phyloP scores from a whole-genome alignment of 1,140 invertebrate genomes.

The Bombus sibiricus region DNA sequence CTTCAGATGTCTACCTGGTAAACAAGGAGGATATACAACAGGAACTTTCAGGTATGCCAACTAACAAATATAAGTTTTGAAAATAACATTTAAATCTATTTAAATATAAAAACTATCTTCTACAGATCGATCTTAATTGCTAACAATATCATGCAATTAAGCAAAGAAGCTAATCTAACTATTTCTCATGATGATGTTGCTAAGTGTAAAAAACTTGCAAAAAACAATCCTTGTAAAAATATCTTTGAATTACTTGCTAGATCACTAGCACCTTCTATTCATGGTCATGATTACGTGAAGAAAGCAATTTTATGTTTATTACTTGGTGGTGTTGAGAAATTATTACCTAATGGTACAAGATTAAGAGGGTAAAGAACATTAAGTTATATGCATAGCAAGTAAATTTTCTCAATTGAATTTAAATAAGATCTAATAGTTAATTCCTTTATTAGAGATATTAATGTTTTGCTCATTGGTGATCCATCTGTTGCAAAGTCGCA shows the following conservation, averaged over 20 bases:
- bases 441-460: slow-evolving; percentile 91
- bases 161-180: slow-evolving; percentile 93
- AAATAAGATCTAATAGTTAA: neutral
- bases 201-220: slow-evolving; percentile 94
- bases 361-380: slow-evolving; percentile 90
- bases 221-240: slow-evolving; percentile 86
- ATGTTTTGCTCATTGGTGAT: slow-evolving; percentile 98
- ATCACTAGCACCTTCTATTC: slow-evolving; percentile 98
- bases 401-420: neutral
- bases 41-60: slow-evolving; percentile 93
- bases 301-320: slow-evolving; percentile 97
- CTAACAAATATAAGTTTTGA: neutral
- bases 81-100: neutral
- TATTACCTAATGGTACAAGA: slow-evolving; percentile 97
- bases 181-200: slow-evolving; percentile 95
- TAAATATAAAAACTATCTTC: slow-evolving; percentile 49
- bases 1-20: slow-evolving; percentile 96
- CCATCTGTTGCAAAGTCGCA: slow-evolving; percentile 99
- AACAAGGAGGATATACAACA: slow-evolving; percentile 95
- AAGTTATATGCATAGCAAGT: neutral
- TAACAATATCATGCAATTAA: slow-evolving; percentile 95
- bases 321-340: slow-evolving; percentile 97
- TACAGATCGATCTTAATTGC: slow-evolving; percentile 95
- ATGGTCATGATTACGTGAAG: slow-evolving; percentile 98
- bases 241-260: slow-evolving; percentile 95